phyloP scores from a whole-genome alignment of 1,140 invertebrate genomes.

The Trinorchestia longiramus region DNA sequence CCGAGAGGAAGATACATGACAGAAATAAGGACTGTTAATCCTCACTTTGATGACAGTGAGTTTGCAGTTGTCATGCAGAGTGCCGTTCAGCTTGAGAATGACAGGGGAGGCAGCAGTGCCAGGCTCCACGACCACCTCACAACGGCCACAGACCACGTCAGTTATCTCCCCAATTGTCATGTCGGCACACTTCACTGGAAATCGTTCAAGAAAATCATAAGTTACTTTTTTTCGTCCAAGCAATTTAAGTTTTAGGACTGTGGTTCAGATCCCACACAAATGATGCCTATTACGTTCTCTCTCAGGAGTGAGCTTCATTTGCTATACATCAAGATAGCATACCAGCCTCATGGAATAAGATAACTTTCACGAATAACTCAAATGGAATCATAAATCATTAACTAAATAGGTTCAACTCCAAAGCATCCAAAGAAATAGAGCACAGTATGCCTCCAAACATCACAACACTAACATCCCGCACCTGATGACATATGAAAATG shows the following conservation, averaged over 20 bases:
- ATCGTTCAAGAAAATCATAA: neutral
- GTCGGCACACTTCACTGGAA: neutral
- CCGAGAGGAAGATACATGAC: neutral
- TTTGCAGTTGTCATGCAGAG: neutral
- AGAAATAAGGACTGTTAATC: constrained; percentile 11
- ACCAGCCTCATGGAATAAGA: neutral
- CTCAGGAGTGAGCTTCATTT: too few species aligned
- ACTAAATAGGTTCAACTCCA: neutral
- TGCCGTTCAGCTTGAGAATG: constrained; percentile 6
- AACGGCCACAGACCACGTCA: neutral
- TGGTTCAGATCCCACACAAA: neutral
- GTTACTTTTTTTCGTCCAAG: neutral
- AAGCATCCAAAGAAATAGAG: neutral
- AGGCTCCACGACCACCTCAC: constrained; percentile 3
- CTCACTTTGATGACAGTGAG: constrained; percentile 29
- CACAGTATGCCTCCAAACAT: neutral
- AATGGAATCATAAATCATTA: neutral
- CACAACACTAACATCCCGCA: neutral
- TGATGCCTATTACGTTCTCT: neutral
- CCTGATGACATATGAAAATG: neutral
- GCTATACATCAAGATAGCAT: neutral
- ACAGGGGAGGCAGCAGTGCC: neutral
- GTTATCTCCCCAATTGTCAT: neutral
- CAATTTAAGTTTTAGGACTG: neutral
- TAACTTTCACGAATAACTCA: neutral